Evolutionary conservation across 2,797 vertebrate genomes (phyloP), one percentile per base, ranked within the genome.

Genomic region (Mareca penelope): DNA sequence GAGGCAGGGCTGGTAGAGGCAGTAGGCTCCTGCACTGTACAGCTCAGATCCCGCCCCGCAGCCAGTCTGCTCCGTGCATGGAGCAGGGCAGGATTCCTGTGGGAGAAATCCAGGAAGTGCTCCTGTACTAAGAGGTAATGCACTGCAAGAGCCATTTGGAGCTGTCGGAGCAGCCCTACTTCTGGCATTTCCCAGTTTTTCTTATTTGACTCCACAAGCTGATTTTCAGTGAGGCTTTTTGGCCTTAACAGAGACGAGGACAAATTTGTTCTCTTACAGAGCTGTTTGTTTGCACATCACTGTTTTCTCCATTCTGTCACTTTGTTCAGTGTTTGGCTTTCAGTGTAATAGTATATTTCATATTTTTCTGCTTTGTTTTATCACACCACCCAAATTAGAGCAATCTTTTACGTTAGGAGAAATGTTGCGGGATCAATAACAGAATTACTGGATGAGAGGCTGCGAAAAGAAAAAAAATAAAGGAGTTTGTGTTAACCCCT

Each of bases 351-450:
- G 55, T 92, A 44, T 31, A 65, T 64, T 85, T 90, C 26, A 93
- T 80, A 82, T 89, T 70, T n/a, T 64, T 92, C 75, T 85, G 68
- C 50, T 94, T 93, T 55, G 61, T 78, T 88, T 92, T 79, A 52
- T 60, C 39, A 35, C 79, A 77, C 64, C 84, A 70, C 29, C 31
- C 26, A 29, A 89, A 77, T 78, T 11, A 85, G 69, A 88, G 86
- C 53, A 84, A 60, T 87, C 14, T 75, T 82, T 64, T 87, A 52
- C 53, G 31, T 72, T 89, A 70, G 31, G 28, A 95, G 53, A 60
- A 84, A 37, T 64, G 39, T 69, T 94, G 67, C 56, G 73, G 73
- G 70, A 57, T 52, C 31, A 67, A 33, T 63, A 69, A 76, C 4
- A 4, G 80, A 79, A 76, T 39, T 90, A 57, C 46, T 88, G 83